Evolutionary conservation across 2,113 vertebrate species (phyloP).

Genomic region (Cryptotis parvus): DNA sequence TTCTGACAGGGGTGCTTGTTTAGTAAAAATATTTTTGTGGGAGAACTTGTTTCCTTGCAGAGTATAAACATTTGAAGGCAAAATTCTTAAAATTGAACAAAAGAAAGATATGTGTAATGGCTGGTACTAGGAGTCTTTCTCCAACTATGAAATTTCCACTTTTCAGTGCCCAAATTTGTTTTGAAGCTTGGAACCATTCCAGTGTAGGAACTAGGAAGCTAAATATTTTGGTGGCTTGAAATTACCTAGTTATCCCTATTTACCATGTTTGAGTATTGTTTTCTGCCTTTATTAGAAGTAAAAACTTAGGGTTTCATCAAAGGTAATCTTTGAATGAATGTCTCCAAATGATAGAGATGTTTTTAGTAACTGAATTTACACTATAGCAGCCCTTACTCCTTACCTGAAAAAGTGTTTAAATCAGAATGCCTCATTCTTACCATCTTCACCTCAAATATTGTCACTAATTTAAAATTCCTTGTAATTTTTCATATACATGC

Average conservation of each 20-base stretch:
- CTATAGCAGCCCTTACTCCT: background rate
- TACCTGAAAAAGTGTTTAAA: conserved; percentile 39
- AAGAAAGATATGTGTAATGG: conserved; percentile 55
- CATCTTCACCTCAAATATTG: conserved; percentile 13
- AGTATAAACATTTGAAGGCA: conserved; percentile 69
- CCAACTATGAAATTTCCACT: background rate
- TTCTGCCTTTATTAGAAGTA: conserved; percentile 34
- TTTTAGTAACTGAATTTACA: background rate
- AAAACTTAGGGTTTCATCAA: background rate
- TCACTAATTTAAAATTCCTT: conserved; percentile 45
- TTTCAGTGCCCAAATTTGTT: conserved; percentile 18
- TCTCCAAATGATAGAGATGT: background rate
- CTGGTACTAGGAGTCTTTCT: conserved; percentile 5
- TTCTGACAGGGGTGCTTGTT: conserved; percentile 87
- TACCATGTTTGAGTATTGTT: background rate
- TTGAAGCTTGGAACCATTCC: background rate
- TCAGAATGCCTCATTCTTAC: conserved; percentile 32
- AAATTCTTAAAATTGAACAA: conserved; percentile 63
- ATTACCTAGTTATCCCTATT: background rate
- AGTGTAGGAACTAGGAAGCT: background rate
- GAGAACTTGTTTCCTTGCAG: conserved; percentile 77
- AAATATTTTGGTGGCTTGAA: background rate
- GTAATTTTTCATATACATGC: conserved; percentile 8
- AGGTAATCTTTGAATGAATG: conserved; percentile 3
- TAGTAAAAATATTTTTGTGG: conserved; percentile 84